These are phyloP conservation scores for Euleptes europaea DNA, from an alignment of 2,113 vertebrate species.

Conservation along the genomic window DNA sequence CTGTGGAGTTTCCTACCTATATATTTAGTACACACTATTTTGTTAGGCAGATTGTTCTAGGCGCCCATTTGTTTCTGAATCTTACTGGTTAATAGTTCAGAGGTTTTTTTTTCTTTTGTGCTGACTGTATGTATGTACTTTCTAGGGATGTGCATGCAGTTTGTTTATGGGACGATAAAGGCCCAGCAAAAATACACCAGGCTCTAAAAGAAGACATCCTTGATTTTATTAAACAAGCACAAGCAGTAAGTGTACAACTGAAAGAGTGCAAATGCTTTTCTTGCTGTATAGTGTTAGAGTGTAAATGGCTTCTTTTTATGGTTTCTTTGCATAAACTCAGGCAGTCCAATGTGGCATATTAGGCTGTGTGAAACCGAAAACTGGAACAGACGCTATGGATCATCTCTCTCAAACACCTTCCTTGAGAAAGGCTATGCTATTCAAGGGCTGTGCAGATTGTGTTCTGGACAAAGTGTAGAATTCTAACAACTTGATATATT, in stretches of 20 bases:
- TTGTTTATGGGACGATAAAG: conserved; percentile 99
- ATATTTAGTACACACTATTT: background rate
- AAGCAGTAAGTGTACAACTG: conserved; percentile 85
- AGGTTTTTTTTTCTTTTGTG: background rate
- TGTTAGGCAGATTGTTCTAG: background rate
- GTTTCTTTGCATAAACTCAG: conserved; percentile 3
- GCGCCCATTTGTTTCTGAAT: background rate
- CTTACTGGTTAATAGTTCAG: background rate
- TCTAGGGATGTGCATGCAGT: conserved; percentile 96
- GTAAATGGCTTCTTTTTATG: conserved; percentile 8
- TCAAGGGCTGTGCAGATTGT: conserved; percentile 13
- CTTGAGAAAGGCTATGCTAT: background rate
- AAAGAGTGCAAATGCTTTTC: conserved; percentile 23
- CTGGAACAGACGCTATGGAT: background rate
- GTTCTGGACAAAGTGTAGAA: background rate
- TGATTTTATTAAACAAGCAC: conserved; percentile 99
- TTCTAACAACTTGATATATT: background rate
- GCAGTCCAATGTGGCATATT: background rate
- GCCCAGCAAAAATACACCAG: conserved; percentile 98
- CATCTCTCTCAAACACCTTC: background rate
- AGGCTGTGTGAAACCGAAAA: background rate
- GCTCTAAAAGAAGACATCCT: conserved; percentile 98
- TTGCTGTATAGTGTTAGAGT: conserved; percentile 16
- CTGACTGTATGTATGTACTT: conserved; percentile 35
- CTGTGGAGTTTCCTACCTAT: background rate